phyloP scores from a whole-genome alignment of 2,113 vertebrate species.

The Acinonyx jubatus region DNA sequence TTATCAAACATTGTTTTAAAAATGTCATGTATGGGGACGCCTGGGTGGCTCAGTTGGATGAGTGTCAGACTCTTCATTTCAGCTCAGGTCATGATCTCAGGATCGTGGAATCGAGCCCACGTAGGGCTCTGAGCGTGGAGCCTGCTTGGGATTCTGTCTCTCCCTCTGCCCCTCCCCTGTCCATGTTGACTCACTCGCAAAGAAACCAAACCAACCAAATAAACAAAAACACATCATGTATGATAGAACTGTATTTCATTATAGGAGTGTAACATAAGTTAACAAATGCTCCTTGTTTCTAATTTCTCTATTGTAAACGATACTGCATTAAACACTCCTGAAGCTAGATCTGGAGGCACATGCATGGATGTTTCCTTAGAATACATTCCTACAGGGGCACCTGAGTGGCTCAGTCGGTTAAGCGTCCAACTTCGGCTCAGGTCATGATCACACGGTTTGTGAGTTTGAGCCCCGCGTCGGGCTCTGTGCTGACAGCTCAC shows the following conservation, averaged over 20 bases:
- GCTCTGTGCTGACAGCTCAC: no score
- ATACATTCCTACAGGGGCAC: neutral
- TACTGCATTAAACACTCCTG: neutral
- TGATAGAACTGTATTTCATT: neutral
- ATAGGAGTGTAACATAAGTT: neutral
- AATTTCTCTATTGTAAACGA: neutral
- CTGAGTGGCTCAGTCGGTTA: no score
- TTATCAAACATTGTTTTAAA: neutral
- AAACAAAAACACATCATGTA: neutral
- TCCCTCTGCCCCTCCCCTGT: no score
- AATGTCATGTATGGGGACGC: neutral
- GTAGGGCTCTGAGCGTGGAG: no score
- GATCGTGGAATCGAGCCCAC: neutral
- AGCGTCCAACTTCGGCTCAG: no score
- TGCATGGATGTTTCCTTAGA: neutral
- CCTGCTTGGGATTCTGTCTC: neutral
- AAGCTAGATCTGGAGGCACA: neutral
- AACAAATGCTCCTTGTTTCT: neutral
- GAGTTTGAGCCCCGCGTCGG: no score
- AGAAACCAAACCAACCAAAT: no score
- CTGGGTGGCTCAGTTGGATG: neutral
- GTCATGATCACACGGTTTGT: no score
- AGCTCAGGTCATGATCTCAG: neutral
- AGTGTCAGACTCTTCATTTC: neutral
- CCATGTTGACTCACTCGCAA: no score